phyloP scores from a whole-genome alignment of 1,140 invertebrate species.

The Nasonia vitripennis region DNA sequence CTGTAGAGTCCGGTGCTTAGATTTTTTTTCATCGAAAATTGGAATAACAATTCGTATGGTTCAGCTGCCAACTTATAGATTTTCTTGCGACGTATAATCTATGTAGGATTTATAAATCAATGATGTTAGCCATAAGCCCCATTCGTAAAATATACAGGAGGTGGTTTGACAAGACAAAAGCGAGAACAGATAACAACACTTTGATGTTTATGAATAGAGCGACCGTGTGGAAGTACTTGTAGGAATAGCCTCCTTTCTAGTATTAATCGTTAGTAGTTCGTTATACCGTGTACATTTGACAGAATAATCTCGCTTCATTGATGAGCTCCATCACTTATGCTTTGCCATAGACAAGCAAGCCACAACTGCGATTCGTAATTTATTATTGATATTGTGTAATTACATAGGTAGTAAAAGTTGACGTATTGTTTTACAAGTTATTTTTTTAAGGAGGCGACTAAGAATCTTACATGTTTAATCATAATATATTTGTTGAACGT shows the following conservation, averaged over 20 bases:
- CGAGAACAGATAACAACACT: neutral
- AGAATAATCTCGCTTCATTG: conserved; percentile 1
- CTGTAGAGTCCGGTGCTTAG: too few species aligned
- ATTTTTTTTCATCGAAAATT: neutral
- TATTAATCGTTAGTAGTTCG: conserved; percentile 33
- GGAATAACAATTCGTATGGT: neutral
- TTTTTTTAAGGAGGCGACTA: neutral
- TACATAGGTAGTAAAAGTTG: conserved; percentile 57
- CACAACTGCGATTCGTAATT: conserved; percentile 55
- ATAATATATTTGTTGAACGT: conserved; percentile 36
- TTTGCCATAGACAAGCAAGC: conserved; percentile 54
- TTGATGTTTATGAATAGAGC: neutral
- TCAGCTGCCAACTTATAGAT: neutral
- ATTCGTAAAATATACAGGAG: neutral
- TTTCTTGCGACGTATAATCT: neutral
- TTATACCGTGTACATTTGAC: conserved; percentile 22
- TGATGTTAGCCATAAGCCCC: conserved; percentile 7
- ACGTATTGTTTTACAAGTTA: conserved; percentile 24
- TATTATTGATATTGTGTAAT: conserved; percentile 60
- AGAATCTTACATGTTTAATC: conserved; percentile 29
- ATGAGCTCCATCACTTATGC: conserved; percentile 59
- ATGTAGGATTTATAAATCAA: neutral
- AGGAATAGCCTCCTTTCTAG: conserved; percentile 3
- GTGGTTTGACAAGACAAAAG: neutral
- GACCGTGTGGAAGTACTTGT: conserved; percentile 24